Base-by-base conservation (phyloP, 1,140 invertebrate species). In the Ooceraea biroi region DNA sequence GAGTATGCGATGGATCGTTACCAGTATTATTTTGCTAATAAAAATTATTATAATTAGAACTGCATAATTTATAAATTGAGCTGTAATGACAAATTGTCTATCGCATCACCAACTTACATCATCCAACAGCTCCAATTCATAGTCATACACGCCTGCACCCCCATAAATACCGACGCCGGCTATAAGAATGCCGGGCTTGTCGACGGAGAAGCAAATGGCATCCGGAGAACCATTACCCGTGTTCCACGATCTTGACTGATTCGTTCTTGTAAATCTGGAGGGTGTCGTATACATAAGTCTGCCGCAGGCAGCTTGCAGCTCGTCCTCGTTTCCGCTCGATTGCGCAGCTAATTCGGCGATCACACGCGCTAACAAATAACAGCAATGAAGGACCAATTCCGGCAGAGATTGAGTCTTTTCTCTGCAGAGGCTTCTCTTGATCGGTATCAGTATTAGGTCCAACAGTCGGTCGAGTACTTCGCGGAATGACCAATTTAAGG, bases 171-270 rank as follows among this genome's bases (percentile, higher is more conserved):
- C 97, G 63, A 97, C 97, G 1, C 99, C 99, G 50, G 97, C 97
- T 48, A 99, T 96, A 41, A 97, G 96, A 68, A 99, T 97, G 1
- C 98, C 99, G 0, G 97, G 95, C 48, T 97, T 95, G 94, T 99
- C 98, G 8, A 99, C 98, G 19, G 97, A 96, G 91, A 99, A 99
- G 87, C 98, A 98, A 89, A 99, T 98, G 4, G 98, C 98, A 95
- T 99, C 99, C 0, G 98, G 98, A 27, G 98, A 98, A 46, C 98
- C 99, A 93, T 98, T 99, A 3, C 98, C 98, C 1, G 98, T 99
- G 91, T 99, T 99, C 99, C 99, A 99, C 1, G 98, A 98, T 52
- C 98, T 96, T 50, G 96, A 97, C 90, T 97, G 96, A 93, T 98
- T 98, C 11, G 97, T 97, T 71, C 98, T 96, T 8, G 97, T 97